Evolutionary conservation across 1,140 invertebrate genomes (phyloP), one percentile per base, ranked within the genome.

Genomic region (Camponotus vicinus): DNA sequence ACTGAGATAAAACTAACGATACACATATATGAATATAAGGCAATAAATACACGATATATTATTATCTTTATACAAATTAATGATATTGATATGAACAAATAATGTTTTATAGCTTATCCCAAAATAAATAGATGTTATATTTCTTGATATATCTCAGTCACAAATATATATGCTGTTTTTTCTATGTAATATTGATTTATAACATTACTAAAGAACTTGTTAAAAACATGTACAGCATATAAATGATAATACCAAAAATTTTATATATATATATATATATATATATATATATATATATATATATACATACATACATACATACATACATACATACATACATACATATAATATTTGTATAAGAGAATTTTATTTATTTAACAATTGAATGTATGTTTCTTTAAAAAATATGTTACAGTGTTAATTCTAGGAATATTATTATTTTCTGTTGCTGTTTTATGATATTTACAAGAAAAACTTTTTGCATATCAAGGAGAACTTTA

Each of bases 101-200:
- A 57, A 78, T 64, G 13, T 86, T 83, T 76, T 77, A 70, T 21
- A 61, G 40, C 59, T 66, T 71, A 34, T 40, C 9, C 42, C 45
- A 27, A 21, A 73, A 71, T 21, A 37, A n/a, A 9, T 82, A 86
- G 15, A 45, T 59, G 32, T 15, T 13, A 88, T 64, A 71, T 34
- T 75, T 75, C 88, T 89, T 63, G 45, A 89, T 82, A 52, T 52
- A 75, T 89, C 21, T 61, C 55, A 88, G 55, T 69, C 34, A 67
- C 15, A 79, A 85, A 57, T 78, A 77, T 13, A 70, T 70, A 75
- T 42, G 21, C 52, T 88, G 52, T 77, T 71, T 63, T 11, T 85
- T 67, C 18, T 45, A 63, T 32, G 21, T 52, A 52, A 52, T 0
- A 11, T 73, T 55, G 32, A 11, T 61, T 5, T 79, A n/a, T 63